Evolutionary conservation across 2,888 invertebrate genomes (phyloP).

Genomic region (Lypha dubia): DNA sequence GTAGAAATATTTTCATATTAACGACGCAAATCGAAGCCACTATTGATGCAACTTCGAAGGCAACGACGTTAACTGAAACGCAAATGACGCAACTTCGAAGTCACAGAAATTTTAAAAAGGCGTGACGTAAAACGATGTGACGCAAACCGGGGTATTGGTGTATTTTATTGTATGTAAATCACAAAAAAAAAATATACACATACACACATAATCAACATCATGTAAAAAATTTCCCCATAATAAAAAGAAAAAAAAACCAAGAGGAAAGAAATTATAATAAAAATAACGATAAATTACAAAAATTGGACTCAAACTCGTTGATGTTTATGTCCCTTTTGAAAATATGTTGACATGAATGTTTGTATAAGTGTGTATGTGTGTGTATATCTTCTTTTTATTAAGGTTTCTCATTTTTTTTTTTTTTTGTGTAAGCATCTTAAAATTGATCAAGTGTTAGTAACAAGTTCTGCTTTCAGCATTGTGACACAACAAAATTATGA

Average conservation of each 20-base stretch:
- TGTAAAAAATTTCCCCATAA: constrained; percentile 11
- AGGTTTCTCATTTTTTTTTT: constrained; percentile 8
- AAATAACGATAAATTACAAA: constrained; percentile 59
- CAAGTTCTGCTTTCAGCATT: constrained; percentile 53
- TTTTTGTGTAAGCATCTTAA: constrained; percentile 40
- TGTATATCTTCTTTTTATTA: constrained; percentile 22
- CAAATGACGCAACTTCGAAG: too few species aligned
- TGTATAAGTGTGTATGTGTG: neutral
- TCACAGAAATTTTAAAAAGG: too few species aligned
- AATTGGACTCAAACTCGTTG: constrained; percentile 26
- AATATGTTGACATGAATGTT: neutral
- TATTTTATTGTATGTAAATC: constrained; percentile 53
- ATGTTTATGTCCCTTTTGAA: neutral
- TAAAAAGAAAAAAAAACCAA: neutral
- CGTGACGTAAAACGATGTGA: too few species aligned
- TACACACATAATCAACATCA: constrained; percentile 39
- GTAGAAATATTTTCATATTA: too few species aligned
- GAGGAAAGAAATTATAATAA: neutral
- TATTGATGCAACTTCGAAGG: too few species aligned
- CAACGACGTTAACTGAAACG: too few species aligned
- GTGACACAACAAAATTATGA: constrained; percentile 53
- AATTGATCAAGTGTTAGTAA: constrained; percentile 61
- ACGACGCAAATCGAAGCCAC: too few species aligned
- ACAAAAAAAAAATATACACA: constrained; percentile 31
- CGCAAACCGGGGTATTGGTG: too few species aligned